Percentiles rank a stretch among this genome's conserved stretches.
phyloP scores from a whole-genome alignment of 2,888 invertebrate genomes.

The Synergus gifuensis region DNA sequence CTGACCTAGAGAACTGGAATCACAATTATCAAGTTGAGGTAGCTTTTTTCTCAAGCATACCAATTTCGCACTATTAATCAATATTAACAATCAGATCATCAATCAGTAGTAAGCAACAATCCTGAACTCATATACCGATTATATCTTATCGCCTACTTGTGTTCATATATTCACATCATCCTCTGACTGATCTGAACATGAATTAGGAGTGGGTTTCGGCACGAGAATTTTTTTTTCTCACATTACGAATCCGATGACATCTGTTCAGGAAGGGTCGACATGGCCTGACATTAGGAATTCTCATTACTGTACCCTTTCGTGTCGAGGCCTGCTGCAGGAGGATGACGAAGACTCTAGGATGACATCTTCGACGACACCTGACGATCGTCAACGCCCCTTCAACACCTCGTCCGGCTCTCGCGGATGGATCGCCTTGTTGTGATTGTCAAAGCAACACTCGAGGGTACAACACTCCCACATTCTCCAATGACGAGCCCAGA shows the following conservation, averaged over 20 bases:
- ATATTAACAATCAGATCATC: not conserved
- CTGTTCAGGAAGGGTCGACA: not conserved
- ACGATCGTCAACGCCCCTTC: slow-evolving; percentile 68
- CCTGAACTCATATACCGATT: too few relatives aligned
- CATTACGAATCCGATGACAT: slow-evolving; percentile 11
- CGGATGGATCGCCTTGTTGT: slow-evolving; percentile 59
- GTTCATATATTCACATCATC: too few relatives aligned
- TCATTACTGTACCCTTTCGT: not conserved
- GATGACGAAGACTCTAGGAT: slow-evolving; percentile 51
- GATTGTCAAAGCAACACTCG: slow-evolving; percentile 54
- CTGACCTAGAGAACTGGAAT: slow-evolving; percentile 15
- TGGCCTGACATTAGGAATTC: not conserved
- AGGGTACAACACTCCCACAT: slow-evolving; percentile 74
- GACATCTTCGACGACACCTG: slow-evolving; percentile 61
- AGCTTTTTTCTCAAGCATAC: not conserved
- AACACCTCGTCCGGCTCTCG: slow-evolving; percentile 69
- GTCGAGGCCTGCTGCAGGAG: slow-evolving; percentile 26
- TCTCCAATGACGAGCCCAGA: slow-evolving; percentile 75
- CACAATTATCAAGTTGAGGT: not conserved
- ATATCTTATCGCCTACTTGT: too few relatives aligned
- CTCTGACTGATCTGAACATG: not conserved
- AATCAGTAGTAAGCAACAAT: too few relatives aligned
- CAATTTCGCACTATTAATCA: not conserved
- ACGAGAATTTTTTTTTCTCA: not conserved
- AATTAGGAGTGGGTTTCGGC: not conserved